Conservation (phyloP, 2,797 vertebrate species). For the Neomorphus geoffroyi region DNA sequence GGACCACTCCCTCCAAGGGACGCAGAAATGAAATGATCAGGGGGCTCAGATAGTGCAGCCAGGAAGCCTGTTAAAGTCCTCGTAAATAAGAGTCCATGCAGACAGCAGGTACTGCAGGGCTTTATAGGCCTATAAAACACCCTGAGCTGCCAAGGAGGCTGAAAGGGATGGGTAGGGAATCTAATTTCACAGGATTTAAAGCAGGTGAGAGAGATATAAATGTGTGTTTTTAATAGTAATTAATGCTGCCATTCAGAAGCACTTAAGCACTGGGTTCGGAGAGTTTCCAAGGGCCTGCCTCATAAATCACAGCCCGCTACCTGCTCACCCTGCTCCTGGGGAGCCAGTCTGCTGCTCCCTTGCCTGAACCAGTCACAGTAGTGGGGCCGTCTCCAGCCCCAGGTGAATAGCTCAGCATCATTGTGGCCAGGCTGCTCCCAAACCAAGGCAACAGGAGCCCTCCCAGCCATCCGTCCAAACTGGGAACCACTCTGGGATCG, state of each 20-base stretch:
- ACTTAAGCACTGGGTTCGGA: conserved; percentile 51
- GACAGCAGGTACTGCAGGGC: conserved; percentile 61
- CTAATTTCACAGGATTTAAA: conserved; percentile 76
- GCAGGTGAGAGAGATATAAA: conserved; percentile 73
- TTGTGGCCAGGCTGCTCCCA: rapidly evolving
- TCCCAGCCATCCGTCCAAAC: neutral
- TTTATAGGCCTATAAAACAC: conserved; percentile 73
- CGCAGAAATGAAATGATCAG: neutral
- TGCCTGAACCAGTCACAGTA: neutral
- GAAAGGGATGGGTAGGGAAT: conserved; percentile 65
- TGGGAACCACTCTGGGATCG: neutral
- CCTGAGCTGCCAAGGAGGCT: conserved; percentile 55
- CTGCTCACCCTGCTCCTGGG: neutral
- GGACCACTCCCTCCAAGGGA: neutral
- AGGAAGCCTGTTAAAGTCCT: conserved; percentile 54
- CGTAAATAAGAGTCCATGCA: conserved; percentile 63
- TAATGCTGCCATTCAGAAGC: conserved; percentile 70
- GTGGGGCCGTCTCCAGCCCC: neutral
- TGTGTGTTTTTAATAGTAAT: conserved; percentile 76
- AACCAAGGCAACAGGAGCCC: neutral
- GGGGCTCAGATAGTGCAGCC: conserved; percentile 33
- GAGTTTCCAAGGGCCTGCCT: conserved; percentile 39
- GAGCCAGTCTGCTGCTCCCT: neutral
- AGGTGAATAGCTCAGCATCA: neutral
- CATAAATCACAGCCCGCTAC: conserved; percentile 39